Percentiles rank a stretch among this genome's conserved stretches.
Conservation (phyloP, 2,113 vertebrate genomes). For the Oncorhynchus kisutch region DNA sequence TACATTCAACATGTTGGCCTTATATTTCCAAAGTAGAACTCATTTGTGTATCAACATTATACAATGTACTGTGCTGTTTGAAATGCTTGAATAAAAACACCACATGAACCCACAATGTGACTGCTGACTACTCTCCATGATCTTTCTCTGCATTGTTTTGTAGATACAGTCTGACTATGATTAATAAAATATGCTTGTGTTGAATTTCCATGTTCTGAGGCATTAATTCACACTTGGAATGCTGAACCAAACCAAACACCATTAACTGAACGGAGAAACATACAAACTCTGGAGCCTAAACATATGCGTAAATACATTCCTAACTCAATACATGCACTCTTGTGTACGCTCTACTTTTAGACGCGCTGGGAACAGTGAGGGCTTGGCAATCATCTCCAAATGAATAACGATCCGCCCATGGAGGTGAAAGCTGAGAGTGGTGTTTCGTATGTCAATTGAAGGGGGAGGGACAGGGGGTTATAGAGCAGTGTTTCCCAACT, state of each 20-base stretch:
- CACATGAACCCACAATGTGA: too few species aligned
- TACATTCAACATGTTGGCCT: not conserved
- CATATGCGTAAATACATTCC: slow-evolving; percentile 21
- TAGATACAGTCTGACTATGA: too few species aligned
- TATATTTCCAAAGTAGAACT: not conserved
- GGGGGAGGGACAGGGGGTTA: not conserved
- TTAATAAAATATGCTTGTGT: too few species aligned
- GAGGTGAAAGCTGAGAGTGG: slow-evolving; percentile 24
- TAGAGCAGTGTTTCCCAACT: too few species aligned
- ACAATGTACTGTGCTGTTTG: not conserved
- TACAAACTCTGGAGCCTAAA: slow-evolving; percentile 12
- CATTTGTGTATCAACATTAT: not conserved
- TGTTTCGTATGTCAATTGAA: too few species aligned
- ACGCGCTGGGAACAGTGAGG: slow-evolving; percentile 47
- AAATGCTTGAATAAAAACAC: too few species aligned
- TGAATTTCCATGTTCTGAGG: too few species aligned
- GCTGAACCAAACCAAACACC: too few species aligned
- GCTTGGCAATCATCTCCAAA: slow-evolving; percentile 55
- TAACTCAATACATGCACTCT: not conserved
- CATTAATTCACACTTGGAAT: too few species aligned
- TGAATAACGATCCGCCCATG: slow-evolving; percentile 58
- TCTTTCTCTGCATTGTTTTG: too few species aligned
- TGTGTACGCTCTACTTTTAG: slow-evolving; percentile 48
- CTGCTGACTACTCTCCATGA: too few species aligned
- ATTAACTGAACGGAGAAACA: too few species aligned